These are phyloP conservation scores for Eulemur rubriventer DNA, from an alignment of 2,797 vertebrate species.

Conservation along the genomic window DNA sequence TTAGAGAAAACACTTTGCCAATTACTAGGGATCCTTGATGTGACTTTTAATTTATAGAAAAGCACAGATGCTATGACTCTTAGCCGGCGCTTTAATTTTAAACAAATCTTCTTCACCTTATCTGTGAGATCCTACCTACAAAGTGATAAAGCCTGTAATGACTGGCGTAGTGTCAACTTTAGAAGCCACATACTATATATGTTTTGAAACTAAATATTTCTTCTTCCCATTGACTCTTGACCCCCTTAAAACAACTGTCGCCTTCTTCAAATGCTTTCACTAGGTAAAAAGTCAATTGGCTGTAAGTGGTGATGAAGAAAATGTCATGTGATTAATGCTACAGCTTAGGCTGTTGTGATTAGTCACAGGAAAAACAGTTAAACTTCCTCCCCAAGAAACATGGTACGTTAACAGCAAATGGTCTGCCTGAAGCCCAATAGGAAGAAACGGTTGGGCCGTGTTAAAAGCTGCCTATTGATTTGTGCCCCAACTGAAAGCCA, in stretches of 20 bases:
- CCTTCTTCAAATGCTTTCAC: conserved; percentile 77
- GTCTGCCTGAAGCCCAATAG: conserved; percentile 70
- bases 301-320: conserved; percentile 84
- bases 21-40: background rate
- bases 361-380: conserved; percentile 82
- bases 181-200: conserved; percentile 21
- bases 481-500: conserved; percentile 86
- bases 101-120: background rate
- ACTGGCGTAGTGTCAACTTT: conserved; percentile 13
- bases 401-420: conserved; percentile 75
- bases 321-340: conserved; percentile 83
- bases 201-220: conserved; percentile 80
- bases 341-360: conserved; percentile 82
- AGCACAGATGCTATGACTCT: background rate
- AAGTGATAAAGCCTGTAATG: background rate
- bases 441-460: conserved; percentile 84
- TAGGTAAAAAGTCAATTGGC: conserved; percentile 86
- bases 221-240: conserved; percentile 81
- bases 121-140: background rate
- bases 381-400: conserved; percentile 81
- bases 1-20: background rate
- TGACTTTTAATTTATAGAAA: conserved; percentile 5
- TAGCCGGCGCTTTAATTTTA: background rate
- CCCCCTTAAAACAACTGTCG: conserved; percentile 78
- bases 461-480: conserved; percentile 91